Evolutionary conservation across 2,113 vertebrate species (phyloP).

Genomic region (Mus spicilegus): DNA sequence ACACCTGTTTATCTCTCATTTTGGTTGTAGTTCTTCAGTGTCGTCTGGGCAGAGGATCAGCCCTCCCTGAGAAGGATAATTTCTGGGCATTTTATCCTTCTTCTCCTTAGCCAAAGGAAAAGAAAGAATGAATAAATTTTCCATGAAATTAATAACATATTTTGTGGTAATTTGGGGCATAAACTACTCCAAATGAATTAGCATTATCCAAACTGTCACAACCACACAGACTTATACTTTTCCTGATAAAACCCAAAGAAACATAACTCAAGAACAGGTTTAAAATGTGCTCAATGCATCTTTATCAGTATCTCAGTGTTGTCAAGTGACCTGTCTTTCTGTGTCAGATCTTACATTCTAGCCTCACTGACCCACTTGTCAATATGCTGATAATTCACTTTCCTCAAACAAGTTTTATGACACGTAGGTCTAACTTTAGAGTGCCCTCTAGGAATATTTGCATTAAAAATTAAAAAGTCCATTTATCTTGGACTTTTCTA

Average conservation of each 20-base stretch:
- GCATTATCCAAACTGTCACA: not conserved
- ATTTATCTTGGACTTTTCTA: not conserved
- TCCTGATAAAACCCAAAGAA: not conserved
- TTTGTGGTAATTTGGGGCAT: not conserved
- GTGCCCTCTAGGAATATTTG: not conserved
- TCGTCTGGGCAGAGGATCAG: not conserved
- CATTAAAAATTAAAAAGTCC: not conserved
- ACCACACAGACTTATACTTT: not conserved
- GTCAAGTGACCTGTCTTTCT: not conserved
- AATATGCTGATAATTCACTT: not conserved
- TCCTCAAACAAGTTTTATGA: slow-evolving; percentile 16
- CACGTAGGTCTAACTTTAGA: not conserved
- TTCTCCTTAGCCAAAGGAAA: not conserved
- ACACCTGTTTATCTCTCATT: not conserved
- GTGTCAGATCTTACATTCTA: not conserved
- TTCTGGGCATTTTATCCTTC: not conserved
- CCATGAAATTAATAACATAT: not conserved
- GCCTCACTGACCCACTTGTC: not conserved
- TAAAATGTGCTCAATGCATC: not conserved
- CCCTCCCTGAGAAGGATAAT: not conserved
- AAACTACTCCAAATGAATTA: not conserved
- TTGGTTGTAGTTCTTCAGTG: not conserved
- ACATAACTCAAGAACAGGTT: not conserved
- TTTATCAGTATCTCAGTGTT: not conserved
- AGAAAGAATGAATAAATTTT: not conserved